phyloP scores from a whole-genome alignment of 2,888 invertebrate genomes.

The Teleogryllus oceanicus region DNA sequence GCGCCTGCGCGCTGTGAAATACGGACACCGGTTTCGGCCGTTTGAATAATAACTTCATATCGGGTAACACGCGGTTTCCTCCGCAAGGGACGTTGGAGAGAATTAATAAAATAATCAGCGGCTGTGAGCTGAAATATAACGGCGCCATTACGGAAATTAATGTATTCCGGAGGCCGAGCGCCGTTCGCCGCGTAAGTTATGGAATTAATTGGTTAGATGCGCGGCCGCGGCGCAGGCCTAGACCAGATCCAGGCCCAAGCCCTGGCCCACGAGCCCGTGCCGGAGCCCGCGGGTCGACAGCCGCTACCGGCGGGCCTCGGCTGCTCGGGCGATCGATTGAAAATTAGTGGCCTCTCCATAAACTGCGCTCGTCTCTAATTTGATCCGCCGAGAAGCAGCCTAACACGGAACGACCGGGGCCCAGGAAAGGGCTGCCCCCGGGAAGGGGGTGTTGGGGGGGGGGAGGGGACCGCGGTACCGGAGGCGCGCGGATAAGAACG shows the following conservation, averaged over 20 bases:
- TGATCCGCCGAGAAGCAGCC: background rate
- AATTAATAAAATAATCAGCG: constrained; percentile 18
- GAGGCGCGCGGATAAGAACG: no score
- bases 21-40: constrained; percentile 4
- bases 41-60: constrained; percentile 18
- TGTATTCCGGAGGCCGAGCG: background rate
- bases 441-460: no score
- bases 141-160: background rate
- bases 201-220: background rate
- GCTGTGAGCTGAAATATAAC: background rate
- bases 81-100: background rate
- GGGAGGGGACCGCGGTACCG: no score
- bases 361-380: background rate
- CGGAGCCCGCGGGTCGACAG: background rate
- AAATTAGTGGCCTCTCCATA: background rate
- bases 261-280: background rate
- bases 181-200: background rate
- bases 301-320: background rate
- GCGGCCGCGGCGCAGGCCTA: background rate
- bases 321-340: background rate
- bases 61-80: constrained; percentile 6
- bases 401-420: background rate
- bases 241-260: background rate
- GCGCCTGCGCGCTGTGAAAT: background rate
- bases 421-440: no score